Evolutionary conservation across 64 coral and sea anemone genomes (phyloP), one percentile per base, ranked within the genome.

Genomic region (Dendronephthya gigantea): DNA sequence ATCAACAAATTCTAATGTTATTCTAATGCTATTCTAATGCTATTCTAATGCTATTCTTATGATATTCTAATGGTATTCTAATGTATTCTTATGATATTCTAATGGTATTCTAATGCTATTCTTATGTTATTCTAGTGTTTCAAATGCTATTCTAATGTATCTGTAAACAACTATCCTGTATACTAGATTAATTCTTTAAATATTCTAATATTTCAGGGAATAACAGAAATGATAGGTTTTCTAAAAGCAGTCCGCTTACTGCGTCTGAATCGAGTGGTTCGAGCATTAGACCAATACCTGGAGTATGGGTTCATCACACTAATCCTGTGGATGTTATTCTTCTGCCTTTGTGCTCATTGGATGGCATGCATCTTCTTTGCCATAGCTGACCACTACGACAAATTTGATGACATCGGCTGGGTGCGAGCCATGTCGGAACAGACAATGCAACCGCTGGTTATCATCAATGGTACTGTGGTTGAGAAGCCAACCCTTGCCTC

Each of bases 341-440:
- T 98, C 88, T 98, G 95, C 37, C 55, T 98, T 7, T 92, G 91
- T 9, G 91, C 95, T 43, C 95, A 98, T 52, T 98, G 95, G 95
- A 93, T 98, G 92, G 95, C 95, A 0, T 98, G 95, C 37, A 81
- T 98, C 58, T 98, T 93, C 55, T 98, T 91, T 51, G 50, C 93
- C 29, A 98, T 98, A 13, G 92, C 95, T 2, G 82, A 82, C 2
- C 27, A 88, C 2, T 93, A 93, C 83, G 95, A 98, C 35, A 52
- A 90, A n/a, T 90, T 59, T 9, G 86, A 39, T 1, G 33, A 35
- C 16, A 35, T 83, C 70, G 87, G 92, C 12, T 98, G 95, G 95
- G 65, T 98, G 8, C 59, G 29, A 15, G 2, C 31, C 1, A 79
- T 79, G 72, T 79, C 72, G 19, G 72, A 79, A 36, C 32, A 34